A percentile compares a stretch with the other conserved stretches of the same genome.
Evolutionary conservation across 1,140 invertebrate species (phyloP).

Genomic region (Eupristina koningsbergeri): DNA sequence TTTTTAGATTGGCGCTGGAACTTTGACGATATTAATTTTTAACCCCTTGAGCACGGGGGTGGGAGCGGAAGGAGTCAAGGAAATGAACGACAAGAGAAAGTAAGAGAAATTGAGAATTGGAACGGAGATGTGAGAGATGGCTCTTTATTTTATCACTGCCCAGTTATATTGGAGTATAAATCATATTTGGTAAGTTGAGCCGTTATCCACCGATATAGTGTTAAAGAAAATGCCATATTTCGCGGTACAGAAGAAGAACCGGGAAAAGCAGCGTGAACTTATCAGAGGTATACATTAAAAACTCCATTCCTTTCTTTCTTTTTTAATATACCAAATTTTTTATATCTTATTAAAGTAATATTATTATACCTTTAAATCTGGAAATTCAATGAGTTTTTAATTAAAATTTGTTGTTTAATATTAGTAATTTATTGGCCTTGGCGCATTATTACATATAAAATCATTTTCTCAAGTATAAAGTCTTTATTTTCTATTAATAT

Average conservation of each 20-base stretch:
- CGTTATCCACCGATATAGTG: constrained; percentile 29
- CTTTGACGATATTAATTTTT: constrained; percentile 50
- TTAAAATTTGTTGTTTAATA: too few species aligned
- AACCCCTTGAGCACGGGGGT: constrained; percentile 29
- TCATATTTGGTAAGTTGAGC: constrained; percentile 63
- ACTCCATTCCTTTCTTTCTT: constrained; percentile 24
- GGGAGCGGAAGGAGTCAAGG: background rate
- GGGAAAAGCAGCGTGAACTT: background rate
- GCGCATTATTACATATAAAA: too few species aligned
- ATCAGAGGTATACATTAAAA: constrained; percentile 36
- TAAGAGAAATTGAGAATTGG: background rate
- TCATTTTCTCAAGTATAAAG: too few species aligned
- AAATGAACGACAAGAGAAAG: background rate
- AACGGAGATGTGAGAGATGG: constrained; percentile 47
- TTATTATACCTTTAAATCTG: too few species aligned
- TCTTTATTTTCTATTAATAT: too few species aligned
- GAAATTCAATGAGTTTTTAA: too few species aligned
- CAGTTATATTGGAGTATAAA: constrained; percentile 64
- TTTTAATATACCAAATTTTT: constrained; percentile 7
- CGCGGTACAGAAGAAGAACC: background rate
- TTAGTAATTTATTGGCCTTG: too few species aligned
- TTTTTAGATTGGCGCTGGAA: constrained; percentile 38
- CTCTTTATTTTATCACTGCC: constrained; percentile 63
- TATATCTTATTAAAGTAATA: too few species aligned
- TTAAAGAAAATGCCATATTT: constrained; percentile 33